Conservation (phyloP, 2,113 vertebrate species). For the Plectropomus leopardus region DNA sequence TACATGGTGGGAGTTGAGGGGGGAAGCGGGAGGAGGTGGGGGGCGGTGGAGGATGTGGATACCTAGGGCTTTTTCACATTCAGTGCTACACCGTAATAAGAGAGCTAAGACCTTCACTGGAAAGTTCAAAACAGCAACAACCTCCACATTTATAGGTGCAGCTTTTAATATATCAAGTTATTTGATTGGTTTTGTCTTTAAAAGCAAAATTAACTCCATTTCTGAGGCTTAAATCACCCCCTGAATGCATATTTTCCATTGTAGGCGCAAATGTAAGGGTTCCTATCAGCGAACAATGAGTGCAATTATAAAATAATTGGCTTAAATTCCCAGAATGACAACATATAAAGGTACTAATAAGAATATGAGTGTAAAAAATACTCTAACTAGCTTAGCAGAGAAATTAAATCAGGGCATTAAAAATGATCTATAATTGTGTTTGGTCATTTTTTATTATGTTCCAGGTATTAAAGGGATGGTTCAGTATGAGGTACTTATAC, state of each 20-base stretch:
- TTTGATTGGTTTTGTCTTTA: background rate
- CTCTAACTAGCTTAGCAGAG: background rate
- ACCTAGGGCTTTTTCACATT: slow-evolving; percentile 77
- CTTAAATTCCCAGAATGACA: background rate
- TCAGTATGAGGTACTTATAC: too few species aligned
- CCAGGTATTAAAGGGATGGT: background rate
- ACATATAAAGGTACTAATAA: background rate
- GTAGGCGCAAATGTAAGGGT: background rate
- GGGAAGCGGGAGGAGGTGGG: slow-evolving; percentile 21
- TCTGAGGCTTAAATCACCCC: background rate
- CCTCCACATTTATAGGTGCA: slow-evolving; percentile 46
- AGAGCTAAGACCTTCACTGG: slow-evolving; percentile 59
- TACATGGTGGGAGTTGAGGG: slow-evolving; percentile 73
- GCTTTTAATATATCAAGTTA: slow-evolving; percentile 13
- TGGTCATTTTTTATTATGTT: background rate
- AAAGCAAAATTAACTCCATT: too few species aligned
- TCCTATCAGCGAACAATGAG: background rate
- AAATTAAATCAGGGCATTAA: background rate
- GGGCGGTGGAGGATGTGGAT: slow-evolving; percentile 37
- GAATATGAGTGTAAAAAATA: background rate
- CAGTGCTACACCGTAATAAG: slow-evolving; percentile 74
- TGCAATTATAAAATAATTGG: slow-evolving; percentile 1
- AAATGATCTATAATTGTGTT: background rate
- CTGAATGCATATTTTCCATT: background rate
- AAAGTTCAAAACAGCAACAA: slow-evolving; percentile 62